These are phyloP conservation scores for Athalia cordata DNA, from an alignment of 2,888 invertebrate species.

Conservation along the genomic window DNA sequence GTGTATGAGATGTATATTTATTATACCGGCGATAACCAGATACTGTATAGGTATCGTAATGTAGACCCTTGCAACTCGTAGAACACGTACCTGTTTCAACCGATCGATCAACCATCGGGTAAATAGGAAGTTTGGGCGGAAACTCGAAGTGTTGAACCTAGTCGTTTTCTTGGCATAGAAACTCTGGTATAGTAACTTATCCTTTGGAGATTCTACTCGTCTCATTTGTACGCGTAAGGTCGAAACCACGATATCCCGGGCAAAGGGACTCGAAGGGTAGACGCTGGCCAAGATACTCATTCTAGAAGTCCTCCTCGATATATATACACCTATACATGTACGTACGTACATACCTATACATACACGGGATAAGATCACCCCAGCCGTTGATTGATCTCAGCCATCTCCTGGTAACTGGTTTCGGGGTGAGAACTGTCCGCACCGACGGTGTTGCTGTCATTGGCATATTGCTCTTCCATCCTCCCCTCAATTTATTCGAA, in stretches of 20 bases:
- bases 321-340: too few species aligned
- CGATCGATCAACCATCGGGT: not conserved
- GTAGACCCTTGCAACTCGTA: not conserved
- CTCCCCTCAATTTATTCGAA: constrained; percentile 3
- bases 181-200: not conserved
- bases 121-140: not conserved
- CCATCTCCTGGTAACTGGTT: constrained; percentile 19
- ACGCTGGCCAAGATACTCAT: not conserved
- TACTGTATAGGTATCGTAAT: too few species aligned
- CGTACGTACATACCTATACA: not conserved
- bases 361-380: constrained; percentile 23
- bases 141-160: constrained; percentile 14
- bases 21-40: too few species aligned
- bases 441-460: not conserved
- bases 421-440: constrained; percentile 22
- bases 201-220: constrained; percentile 1
- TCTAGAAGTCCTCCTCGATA: constrained; percentile 20
- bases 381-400: constrained; percentile 37
- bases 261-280: constrained; percentile 6
- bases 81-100: constrained; percentile 22
- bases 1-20: too few species aligned
- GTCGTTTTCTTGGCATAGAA: too few species aligned
- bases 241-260: constrained; percentile 27
- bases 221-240: constrained; percentile 38
- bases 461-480: constrained; percentile 3